Base-by-base conservation (phyloP, 2,888 invertebrate genomes). In the Quadroppia sp. region DNA sequence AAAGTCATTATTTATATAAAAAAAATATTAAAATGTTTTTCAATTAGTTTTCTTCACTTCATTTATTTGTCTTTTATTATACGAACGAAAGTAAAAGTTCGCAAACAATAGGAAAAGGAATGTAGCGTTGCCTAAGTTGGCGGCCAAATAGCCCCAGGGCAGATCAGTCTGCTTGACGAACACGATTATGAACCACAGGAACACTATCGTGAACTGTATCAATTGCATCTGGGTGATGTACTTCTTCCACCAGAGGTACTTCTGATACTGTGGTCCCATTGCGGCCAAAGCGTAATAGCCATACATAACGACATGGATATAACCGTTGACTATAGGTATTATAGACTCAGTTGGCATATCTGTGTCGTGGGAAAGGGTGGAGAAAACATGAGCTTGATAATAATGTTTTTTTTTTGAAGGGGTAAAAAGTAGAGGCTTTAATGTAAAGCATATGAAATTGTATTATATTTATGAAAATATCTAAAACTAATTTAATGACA, bases 211-310 rank as follows among this genome's bases (percentile, higher is more conserved):
- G 20, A 71, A 69, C 15, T 71, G 72, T 1, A 25, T 28, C 20
- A 71, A 61, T 25, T 71, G 72, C 25, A 71, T 71, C 17, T 70
- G 72, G 3, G 72, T 71, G 7, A 71, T 71, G 28, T 71, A 71
- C 72, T 71, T 71, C 28, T 71, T 71, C 72, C 72, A 71, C 72
- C 72, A 71, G 6, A 45, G 15, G 15, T 45, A 45, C 15, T 45
- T 45, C 15, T 45, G 45, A 45, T 45, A 45, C n/a, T 45, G 13
- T 3, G 17, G 45, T 13, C 64, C 64, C 1, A 64, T 11, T 9
- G 64, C 23, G 7, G 64, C 23, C 36, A 64, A 28, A 32, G 25
- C 64, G 36, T 64, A 70, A 48, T 70, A 70, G n/a, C n/a, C 20
- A 45, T 72, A 72, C 72, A 72, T 72, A 15, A 72, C n/a, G 1